phyloP scores from a whole-genome alignment of 2,113 vertebrate genomes.

The Tachysurus vachellii region DNA sequence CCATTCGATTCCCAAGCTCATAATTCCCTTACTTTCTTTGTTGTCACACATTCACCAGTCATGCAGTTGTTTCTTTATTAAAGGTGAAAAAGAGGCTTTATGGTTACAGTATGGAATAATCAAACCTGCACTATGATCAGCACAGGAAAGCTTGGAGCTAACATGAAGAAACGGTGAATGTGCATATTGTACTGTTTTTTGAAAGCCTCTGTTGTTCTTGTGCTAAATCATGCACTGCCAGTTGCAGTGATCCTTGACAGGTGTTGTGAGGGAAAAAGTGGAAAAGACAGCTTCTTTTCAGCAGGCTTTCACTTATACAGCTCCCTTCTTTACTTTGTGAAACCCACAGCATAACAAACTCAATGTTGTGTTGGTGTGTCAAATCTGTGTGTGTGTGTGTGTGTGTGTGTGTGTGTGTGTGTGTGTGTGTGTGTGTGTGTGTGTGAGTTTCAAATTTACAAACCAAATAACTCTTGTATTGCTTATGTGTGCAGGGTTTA shows the following conservation, averaged over 20 bases:
- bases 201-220: constrained; percentile 48
- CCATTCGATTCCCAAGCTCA: constrained; percentile 6
- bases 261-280: constrained; percentile 16
- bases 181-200: constrained; percentile 31
- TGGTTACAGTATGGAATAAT: not conserved
- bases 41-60: not conserved
- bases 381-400: constrained; percentile 13
- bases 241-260: constrained; percentile 22
- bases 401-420: constrained; percentile 6
- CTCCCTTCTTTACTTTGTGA: constrained; percentile 21
- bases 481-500: constrained; percentile 3
- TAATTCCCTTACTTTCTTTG: constrained; percentile 18
- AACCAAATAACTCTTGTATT: not conserved
- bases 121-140: not conserved
- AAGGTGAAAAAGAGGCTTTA: constrained; percentile 18
- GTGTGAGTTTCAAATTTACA: constrained; percentile 5
- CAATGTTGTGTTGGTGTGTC: constrained; percentile 4
- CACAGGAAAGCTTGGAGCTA: not conserved
- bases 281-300: constrained; percentile 38
- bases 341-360: constrained; percentile 25
- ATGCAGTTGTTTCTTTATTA: constrained; percentile 12
- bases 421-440: constrained; percentile 3
- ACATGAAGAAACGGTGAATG: constrained; percentile 1
- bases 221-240: constrained; percentile 19
- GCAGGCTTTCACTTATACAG: constrained; percentile 10